Percentiles rank a stretch among this genome's conserved stretches.
Conservation (phyloP, 2,113 vertebrate genomes). For the Lontra canadensis region DNA sequence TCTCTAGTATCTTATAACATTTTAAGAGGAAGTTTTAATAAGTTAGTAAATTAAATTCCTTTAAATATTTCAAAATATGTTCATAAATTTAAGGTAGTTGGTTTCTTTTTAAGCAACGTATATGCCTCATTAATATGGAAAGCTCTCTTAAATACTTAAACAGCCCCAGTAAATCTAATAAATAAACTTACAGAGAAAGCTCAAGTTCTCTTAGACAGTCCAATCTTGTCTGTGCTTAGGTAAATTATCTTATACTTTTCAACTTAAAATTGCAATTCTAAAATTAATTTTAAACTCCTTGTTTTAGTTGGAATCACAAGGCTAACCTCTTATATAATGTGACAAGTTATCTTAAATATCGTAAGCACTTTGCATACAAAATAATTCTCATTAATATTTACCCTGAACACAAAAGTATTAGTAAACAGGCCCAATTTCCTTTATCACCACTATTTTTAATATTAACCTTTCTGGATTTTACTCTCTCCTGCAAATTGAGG, state of each 20-base stretch:
- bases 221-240: background rate
- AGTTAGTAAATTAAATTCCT: constrained; percentile 32
- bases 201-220: background rate
- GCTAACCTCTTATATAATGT: background rate
- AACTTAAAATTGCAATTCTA: background rate
- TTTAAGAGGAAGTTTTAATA: constrained; percentile 51
- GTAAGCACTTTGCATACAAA: background rate
- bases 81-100: constrained; percentile 12
- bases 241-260: background rate
- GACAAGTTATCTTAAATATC: background rate
- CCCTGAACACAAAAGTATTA: background rate
- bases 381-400: background rate
- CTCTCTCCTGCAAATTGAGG: background rate
- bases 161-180: background rate
- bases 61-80: constrained; percentile 49
- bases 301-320: background rate
- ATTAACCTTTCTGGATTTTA: background rate
- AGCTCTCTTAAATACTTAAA: background rate
- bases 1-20: background rate
- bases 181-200: background rate
- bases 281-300: background rate
- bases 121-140: constrained; percentile 1
- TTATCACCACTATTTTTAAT: background rate
- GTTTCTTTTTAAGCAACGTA: background rate
- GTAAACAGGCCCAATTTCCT: background rate